Base-by-base conservation (phyloP, 1,140 invertebrate species). In the Pseudomyrmex flavicornis region DNA sequence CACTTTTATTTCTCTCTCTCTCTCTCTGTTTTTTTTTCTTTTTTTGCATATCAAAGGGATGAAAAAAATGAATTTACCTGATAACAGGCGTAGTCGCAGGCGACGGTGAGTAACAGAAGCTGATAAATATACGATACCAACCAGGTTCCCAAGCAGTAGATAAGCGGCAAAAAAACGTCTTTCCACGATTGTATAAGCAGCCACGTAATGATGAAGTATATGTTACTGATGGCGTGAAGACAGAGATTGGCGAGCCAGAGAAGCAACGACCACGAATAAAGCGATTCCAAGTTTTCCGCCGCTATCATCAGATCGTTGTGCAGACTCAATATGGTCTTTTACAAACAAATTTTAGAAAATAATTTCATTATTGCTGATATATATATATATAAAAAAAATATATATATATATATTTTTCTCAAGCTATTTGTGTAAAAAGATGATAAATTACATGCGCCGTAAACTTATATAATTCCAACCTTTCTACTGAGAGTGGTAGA, bases 211-310 rank as follows among this genome's bases (percentile, higher is more conserved):
- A 94, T 75, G 50, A 91, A 93, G 44, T 91, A 94, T 12, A 90
- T 52, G 74, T 91, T 91, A 65, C 85, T 83, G 1, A 94, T 88
- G 52, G 68, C 88, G 70, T 94, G 93, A 7, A 89, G 15, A 58
- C 88, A 84, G 5, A 94, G 82, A 84, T 92, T 93, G 1, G 79
- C 72, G 15, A 94, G 84, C 90, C 91, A 93, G 1, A 93, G 74
- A 54, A 94, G 72, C 0, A 94, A 10, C 0, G 90, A 85, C 89
- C 88, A 93, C 0, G 91, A 91, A 46, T 91, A 90, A 1, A 91
- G 12, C 10, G 89, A 77, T 5, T 84, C 88, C 9, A 93, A 74
- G 10, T 70, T 59, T 48, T 93, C 92, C 62, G 90, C 89, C 17
- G 74, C 84, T 13, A 72, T 75, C 90, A 94, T 90, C 35, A 94